Base-by-base conservation (phyloP, 2,797 vertebrate species). In the Cygnus olor region DNA sequence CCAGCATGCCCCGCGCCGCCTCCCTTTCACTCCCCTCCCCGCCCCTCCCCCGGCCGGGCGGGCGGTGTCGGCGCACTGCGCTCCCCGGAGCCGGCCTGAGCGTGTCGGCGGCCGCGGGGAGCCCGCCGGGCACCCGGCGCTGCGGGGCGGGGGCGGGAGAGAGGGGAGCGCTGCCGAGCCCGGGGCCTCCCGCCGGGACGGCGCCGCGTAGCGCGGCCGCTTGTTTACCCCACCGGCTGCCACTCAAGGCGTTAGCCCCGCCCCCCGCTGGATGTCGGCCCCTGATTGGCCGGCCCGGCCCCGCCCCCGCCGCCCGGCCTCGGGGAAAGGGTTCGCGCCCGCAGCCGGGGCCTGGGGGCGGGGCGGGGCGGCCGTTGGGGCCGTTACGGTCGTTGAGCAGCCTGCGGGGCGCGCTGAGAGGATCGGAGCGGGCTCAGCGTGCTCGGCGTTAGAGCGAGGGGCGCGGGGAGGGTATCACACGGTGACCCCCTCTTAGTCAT, bases 11-110 rank as follows among this genome's bases (percentile, higher is more conserved):
- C 5, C 19, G 96, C 89, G 73, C 57, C 89, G 44, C 93, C 88
- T 45, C 45, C 45, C 45, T 45, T 18, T 45, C 45, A 10, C 45
- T 45, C 20, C 11, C 45, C 45, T 47, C 20, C 45, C 45, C 45
- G 22, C 20, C 45, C 45, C 15, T 42, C 42, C 42, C 42, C 15
- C 42, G 42, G 42, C 42, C 42, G 42, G 42, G 68, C 9, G 38
- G 94, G 89, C 80, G 89, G 96, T 94, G 95, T 95, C 97, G 96
- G 98, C 97, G 97, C 97, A 84, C 61, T 97, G 65, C 80, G 88
- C 89, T 65, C 73, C 94, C 42, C 65, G 44, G 89, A 76, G 91
- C 80, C 80, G 54, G 57, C 16, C 42, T 57, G 70, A 81, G 86
- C 47, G 42, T 63, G 90, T 92, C 73, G 68, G 88, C 91, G 68